Base-by-base conservation (phyloP, 2,797 vertebrate species). In the Anguilla anguilla region DNA sequence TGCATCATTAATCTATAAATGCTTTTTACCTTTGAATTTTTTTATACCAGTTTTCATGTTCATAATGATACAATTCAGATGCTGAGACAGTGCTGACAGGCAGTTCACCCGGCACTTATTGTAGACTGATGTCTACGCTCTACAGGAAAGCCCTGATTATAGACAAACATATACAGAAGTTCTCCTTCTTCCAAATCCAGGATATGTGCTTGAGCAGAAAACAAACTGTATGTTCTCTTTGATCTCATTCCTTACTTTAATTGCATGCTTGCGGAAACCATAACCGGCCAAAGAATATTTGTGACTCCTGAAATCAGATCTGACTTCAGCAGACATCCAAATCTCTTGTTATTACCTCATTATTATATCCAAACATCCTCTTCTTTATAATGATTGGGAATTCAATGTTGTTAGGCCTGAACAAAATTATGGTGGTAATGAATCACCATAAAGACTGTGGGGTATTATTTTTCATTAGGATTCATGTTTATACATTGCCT, bases 401-500 rank as follows among this genome's bases (percentile, higher is more conserved):
- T 51, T 82, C 79, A 51, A 25, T 46, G 74, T 17, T 79, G 39
- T 51, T 82, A n/a, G 43, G 22, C 43, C 79, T n/a, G 79, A 82
- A 49, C 46, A 82, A 46, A 82, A 82, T 82, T 25, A n/a, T n/a
- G 25, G 79, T 10, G 10, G 46, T n/a, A 82, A 82, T 49, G 43
- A 82, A 49, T 82, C 19, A 82, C 43, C 7, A 82, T 25, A 51
- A 11, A 82, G 46, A 51, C 43, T 49, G 22, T 10, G 46, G 43
- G 22, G 19, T 49, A 51, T 82, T 25, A 51, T 82, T 49, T 82
- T 82, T 79, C 74, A 82, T 82, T 49, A 82, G 25, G 22, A 9
- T n/a, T 82, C 79, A 82, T 51, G 46, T 82, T 82, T 82, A 49
- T 51, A 82, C 79, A 51, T 82, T 51, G 79, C 43, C 25, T 82